Percentiles rank a stretch among this genome's conserved stretches.
Conservation (phyloP, 2,888 invertebrate species). For the Lycocerus yunnanus region DNA sequence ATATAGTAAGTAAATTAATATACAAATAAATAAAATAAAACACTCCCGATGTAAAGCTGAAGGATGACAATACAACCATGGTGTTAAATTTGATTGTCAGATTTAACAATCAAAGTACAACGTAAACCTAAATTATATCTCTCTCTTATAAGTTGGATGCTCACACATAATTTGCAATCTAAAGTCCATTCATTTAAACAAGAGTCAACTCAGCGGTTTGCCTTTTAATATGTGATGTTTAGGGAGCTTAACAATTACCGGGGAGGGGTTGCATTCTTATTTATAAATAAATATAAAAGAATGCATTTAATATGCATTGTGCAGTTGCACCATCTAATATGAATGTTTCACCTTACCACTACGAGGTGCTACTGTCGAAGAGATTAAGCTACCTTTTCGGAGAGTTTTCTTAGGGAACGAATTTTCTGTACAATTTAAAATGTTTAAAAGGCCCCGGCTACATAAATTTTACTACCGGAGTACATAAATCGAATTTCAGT, state of each 20-base stretch:
- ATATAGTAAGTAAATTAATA: neutral
- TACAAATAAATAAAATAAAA: neutral
- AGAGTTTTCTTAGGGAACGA: neutral
- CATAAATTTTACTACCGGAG: conserved; percentile 11
- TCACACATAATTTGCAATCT: conserved; percentile 44
- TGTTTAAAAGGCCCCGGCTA: neutral
- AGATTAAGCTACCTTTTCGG: neutral
- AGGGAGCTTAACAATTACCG: conserved; percentile 37
- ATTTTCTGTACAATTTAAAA: neutral
- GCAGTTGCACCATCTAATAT: neutral
- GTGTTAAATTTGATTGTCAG: conserved; percentile 27
- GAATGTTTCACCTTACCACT: neutral
- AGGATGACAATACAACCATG: conserved; percentile 32
- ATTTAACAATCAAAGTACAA: conserved; percentile 32
- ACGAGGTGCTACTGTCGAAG: neutral
- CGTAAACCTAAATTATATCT: conserved; percentile 26
- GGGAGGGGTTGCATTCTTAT: conserved; percentile 30
- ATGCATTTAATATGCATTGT: neutral
- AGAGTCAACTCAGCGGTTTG: conserved; percentile 27
- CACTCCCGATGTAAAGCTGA: conserved; percentile 32
- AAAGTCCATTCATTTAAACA: conserved; percentile 37
- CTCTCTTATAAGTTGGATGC: conserved; percentile 31
- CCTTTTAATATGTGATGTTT: conserved; percentile 34
- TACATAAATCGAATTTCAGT: conserved; percentile 46
- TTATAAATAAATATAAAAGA: conserved; percentile 31